phyloP scores from a whole-genome alignment of 2,113 vertebrate genomes.

The Mionectes macconnelli region DNA sequence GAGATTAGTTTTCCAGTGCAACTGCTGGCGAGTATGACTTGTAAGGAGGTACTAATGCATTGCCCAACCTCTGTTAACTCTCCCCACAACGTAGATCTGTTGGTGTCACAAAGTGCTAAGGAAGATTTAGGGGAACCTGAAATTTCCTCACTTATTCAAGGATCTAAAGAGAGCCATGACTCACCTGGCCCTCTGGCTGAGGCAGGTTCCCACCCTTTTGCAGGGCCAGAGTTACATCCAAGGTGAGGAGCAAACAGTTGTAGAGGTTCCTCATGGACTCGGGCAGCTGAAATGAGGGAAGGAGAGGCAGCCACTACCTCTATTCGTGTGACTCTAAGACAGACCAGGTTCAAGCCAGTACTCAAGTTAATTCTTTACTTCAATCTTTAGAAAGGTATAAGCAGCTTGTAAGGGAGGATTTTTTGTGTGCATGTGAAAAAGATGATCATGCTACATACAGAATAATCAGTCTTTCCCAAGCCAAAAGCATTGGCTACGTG shows the following conservation, averaged over 20 bases:
- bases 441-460: rapidly evolving
- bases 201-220: neutral
- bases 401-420: neutral
- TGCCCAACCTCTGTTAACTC: neutral
- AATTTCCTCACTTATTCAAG: neutral
- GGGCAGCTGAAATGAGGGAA: neutral
- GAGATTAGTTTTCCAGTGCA: neutral
- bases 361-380: neutral
- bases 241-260: neutral
- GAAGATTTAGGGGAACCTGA: neutral
- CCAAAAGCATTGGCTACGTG: neutral
- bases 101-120: neutral
- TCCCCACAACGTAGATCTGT: neutral
- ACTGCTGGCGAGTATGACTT: neutral
- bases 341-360: neutral
- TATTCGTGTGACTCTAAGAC: neutral
- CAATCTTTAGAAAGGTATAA: neutral
- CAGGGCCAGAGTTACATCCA: neutral
- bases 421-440: rapidly evolving
- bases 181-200: neutral
- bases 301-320: neutral
- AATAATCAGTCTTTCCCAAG: neutral
- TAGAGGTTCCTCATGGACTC: rapidly evolving
- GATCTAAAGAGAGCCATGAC: neutral
- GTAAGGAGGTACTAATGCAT: neutral